Evolutionary conservation across 2,113 vertebrate species (phyloP).

Genomic region (Trochalopteron elliotii): DNA sequence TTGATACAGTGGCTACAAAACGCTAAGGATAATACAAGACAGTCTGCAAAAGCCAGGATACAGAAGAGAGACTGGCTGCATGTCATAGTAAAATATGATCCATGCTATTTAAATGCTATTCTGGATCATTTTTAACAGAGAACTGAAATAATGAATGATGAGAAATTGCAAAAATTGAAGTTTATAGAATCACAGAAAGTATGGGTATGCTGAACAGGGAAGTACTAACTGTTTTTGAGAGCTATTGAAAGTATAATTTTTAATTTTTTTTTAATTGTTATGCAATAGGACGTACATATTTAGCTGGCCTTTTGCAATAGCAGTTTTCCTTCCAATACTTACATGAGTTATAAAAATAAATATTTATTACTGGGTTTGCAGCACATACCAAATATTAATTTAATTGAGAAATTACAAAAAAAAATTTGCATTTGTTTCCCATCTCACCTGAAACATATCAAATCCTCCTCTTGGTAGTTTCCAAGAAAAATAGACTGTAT

Average conservation of each 20-base stretch:
- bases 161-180: neutral
- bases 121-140: neutral
- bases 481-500: conserved; percentile 81
- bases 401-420: neutral
- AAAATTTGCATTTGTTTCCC: neutral
- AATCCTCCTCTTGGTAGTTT: conserved; percentile 75
- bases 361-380: neutral
- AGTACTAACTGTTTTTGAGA: neutral
- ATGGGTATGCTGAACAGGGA: neutral
- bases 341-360: neutral
- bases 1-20: neutral
- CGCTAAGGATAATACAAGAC: neutral
- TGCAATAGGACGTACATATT: neutral
- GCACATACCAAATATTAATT: neutral
- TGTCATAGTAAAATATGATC: neutral
- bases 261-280: fast-evolving
- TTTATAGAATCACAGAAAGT: neutral
- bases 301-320: neutral
- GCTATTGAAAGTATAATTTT: neutral
- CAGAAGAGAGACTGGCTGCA: neutral
- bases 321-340: neutral
- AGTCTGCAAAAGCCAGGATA: neutral
- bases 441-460: conserved; percentile 81
- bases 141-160: neutral
- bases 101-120: neutral